Evolutionary conservation across 2,797 vertebrate genomes (phyloP), one percentile per base, ranked within the genome.

Genomic region (Acrossocheilus fasciatus): DNA sequence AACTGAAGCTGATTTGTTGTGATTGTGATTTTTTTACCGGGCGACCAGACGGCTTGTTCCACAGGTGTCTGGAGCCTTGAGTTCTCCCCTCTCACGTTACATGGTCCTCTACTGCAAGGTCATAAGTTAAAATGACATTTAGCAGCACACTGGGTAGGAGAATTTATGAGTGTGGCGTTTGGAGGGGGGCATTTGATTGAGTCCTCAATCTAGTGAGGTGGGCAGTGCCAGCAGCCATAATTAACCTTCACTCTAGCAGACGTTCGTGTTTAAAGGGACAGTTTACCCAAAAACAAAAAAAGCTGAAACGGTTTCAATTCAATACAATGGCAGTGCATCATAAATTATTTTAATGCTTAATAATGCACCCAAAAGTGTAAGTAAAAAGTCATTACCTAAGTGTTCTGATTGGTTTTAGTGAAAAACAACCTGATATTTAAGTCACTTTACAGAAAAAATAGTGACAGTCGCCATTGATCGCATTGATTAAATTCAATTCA

Each of bases 181-280:
- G 59, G 36, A 26, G 64, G 18, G 39, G 45, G 68, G 52, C 72
- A 50, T 90, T 85, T 89, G 88, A 89, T 77, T 87, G 77, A 86
- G 81, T 85, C 69, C 82, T 87, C 20, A 70, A 86, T 64, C 26
- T 81, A 81, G 45, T 66, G 41, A 77, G 36, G 54, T 47, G 82
- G 70, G 57, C 87, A 83, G 75, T n/a, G 86, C 85, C 82, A 72
- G 78, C 47, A 59, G 84, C 57, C 66, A 75, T 89, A 80, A 87
- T 91, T 88, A 91, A 91, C 87, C 89, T 90, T 91, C 86, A 88
- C 72, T 43, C 45, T 43, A 26, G 18, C 45, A 26, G 47, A 36
- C 47, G 6, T 18, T 1, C 54, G 17, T 43, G 12, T 41, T 78
- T 78, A 78, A 78, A 78, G 54, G 23, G 52, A 41, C 36, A 43